Base-by-base conservation (phyloP, 2,797 vertebrate genomes). In the Neosilurus mollespiculum region DNA sequence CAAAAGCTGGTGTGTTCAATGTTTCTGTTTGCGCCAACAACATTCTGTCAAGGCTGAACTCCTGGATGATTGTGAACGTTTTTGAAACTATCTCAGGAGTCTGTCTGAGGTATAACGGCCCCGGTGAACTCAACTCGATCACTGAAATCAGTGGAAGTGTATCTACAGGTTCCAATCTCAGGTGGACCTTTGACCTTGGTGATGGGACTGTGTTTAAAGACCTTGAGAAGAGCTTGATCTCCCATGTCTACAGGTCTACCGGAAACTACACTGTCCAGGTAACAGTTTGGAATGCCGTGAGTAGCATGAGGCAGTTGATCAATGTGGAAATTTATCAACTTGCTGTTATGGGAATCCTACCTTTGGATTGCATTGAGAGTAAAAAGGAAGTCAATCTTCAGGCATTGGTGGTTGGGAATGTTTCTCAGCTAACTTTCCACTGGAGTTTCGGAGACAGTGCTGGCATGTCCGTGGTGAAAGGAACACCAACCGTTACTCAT, bases 171-270 rank as follows among this genome's bases (percentile, higher is more conserved):
- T 89, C 91, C 0, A 81, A 69, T 80, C 90, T 94, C 56, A 67
- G 67, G 9, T 96, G 95, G 95, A 87, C 87, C 43, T 96, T 93
- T 90, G 88, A 94, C 77, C 95, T 95, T 90, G 95, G 94, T 34
- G 95, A 96, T 87, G 94, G 92, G 11, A 90, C 83, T 0, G 10
- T 86, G 22, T 86, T 87, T 69, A 80, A 66, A 84, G 92, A 92
- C 76, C 86, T 90, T 5, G 88, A 87, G 34, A 58, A 87, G 24
- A 86, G 87, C 61, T 91, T 84, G 0, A 61, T 90, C 53, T 91
- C 89, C 22, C 92, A 96, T 65, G 87, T 89, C 34, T 96, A 94
- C 59, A 86, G 75, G 59, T 89, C 84, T 11, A 86, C 90, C 61
- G 94, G 95, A 37, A 94, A 89, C 66, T 95, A 94, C 79, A 93